Conservation (phyloP, 2,113 vertebrate species). For the Origma solitaria region DNA sequence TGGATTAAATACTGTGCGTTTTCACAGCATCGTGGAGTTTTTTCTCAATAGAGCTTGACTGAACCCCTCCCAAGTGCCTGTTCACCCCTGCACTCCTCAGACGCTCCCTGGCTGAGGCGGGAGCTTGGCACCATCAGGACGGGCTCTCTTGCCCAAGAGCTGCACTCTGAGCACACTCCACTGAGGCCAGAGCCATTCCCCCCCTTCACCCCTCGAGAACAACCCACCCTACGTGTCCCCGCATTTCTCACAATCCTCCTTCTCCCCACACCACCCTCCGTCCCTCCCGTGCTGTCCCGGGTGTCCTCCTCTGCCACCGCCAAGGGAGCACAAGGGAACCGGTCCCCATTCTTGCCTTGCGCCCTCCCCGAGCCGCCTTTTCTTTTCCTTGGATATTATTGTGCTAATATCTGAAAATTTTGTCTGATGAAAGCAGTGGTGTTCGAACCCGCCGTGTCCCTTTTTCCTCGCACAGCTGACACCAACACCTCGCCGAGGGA, state of each 20-base stretch:
- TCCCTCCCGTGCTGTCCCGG: fast-evolving
- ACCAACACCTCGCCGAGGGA: not conserved
- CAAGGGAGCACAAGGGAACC: not conserved
- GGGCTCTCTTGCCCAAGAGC: not conserved
- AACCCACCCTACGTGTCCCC: fast-evolving
- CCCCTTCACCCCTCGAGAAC: fast-evolving
- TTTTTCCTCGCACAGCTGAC: not conserved
- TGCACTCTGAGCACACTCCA: not conserved
- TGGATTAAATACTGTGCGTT: not conserved
- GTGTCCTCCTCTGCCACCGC: not conserved
- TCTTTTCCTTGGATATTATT: not conserved
- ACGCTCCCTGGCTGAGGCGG: no score
- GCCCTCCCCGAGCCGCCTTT: not conserved
- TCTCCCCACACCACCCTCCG: not conserved
- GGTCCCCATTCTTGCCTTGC: not conserved
- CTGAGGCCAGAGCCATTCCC: fast-evolving
- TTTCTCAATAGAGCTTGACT: not conserved
- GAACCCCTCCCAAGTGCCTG: not conserved
- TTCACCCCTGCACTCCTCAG: not conserved
- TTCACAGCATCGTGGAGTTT: not conserved
- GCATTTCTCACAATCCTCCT: not conserved
- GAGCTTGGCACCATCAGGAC: fast-evolving
- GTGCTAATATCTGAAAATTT: not conserved
- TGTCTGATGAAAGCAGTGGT: fast-evolving
- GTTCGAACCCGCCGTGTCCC: fast-evolving